Evolutionary conservation across 2,888 invertebrate species (phyloP).

Genomic region (Drosophila rubida): DNA sequence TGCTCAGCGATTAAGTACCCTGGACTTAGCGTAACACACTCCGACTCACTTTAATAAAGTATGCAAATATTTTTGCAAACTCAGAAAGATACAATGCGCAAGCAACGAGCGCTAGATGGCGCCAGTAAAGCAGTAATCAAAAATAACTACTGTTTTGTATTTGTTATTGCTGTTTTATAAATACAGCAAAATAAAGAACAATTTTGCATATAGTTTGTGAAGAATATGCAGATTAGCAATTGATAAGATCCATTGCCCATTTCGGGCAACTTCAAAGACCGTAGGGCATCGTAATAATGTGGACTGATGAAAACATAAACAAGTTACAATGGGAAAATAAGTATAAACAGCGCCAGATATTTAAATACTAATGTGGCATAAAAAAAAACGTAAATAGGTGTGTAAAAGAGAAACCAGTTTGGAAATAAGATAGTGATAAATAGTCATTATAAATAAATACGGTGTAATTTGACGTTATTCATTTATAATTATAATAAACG

Average conservation of each 20-base stretch:
- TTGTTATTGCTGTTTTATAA: no score
- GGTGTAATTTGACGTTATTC: constrained; percentile 9
- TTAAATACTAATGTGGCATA: constrained; percentile 4
- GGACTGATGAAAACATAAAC: constrained; percentile 28
- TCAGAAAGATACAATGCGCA: not conserved
- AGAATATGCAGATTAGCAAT: no score
- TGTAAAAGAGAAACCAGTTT: constrained; percentile 22
- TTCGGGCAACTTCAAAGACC: not conserved
- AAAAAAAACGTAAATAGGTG: not conserved
- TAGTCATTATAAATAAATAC: constrained; percentile 16
- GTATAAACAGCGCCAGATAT: constrained; percentile 1
- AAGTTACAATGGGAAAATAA: constrained; percentile 34
- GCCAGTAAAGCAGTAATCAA: no score
- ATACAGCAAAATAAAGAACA: no score
- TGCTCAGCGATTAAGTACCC: not conserved
- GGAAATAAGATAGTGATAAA: not conserved
- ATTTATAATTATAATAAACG: constrained; percentile 6
- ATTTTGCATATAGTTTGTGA: no score
- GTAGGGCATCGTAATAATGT: constrained; percentile 1
- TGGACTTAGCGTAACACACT: not conserved
- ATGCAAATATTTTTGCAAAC: not conserved
- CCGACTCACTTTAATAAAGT: not conserved
- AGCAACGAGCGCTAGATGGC: not conserved
- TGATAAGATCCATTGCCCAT: not conserved
- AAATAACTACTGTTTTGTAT: no score